Percentiles rank a stretch among this genome's conserved stretches.
Evolutionary conservation across 2,888 invertebrate genomes (phyloP).

Genomic region (Oxystoma pomonae): DNA sequence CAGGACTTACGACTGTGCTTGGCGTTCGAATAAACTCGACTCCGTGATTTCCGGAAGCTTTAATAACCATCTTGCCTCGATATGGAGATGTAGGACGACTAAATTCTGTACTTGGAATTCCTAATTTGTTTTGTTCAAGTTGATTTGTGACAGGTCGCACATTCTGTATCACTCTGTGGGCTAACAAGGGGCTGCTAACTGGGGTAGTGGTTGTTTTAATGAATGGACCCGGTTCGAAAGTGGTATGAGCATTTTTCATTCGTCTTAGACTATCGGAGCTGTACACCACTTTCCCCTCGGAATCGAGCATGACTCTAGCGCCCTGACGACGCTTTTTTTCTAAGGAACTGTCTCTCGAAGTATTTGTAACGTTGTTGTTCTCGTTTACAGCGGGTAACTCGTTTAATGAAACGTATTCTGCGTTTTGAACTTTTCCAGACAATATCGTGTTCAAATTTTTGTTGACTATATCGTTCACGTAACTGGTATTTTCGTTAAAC

Average conservation of each 20-base stretch:
- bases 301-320: conserved; percentile 77
- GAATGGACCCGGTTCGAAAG: conserved; percentile 84
- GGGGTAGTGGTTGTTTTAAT: conserved; percentile 59
- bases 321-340: conserved; percentile 59
- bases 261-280: conserved; percentile 81
- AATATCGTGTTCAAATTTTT: conserved; percentile 58
- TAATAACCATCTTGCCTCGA: conserved; percentile 56
- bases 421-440: conserved; percentile 59
- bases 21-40: conserved; percentile 59
- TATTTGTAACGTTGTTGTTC: conserved; percentile 25
- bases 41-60: conserved; percentile 38
- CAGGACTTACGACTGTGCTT: conserved; percentile 61
- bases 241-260: conserved; percentile 75
- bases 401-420: conserved; percentile 78
- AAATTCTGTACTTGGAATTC: conserved; percentile 31
- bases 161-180: conserved; percentile 45
- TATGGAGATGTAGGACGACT: conserved; percentile 58
- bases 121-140: conserved; percentile 28
- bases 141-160: conserved; percentile 45
- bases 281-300: conserved; percentile 84
- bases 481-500: conserved; percentile 47
- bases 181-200: conserved; percentile 50
- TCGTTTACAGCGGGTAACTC: conserved; percentile 59
- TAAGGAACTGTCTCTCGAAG: conserved; percentile 46
- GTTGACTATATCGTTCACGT: conserved; percentile 65